phyloP scores from a whole-genome alignment of 2,888 invertebrate species.

The Neoitamus cyanurus region DNA sequence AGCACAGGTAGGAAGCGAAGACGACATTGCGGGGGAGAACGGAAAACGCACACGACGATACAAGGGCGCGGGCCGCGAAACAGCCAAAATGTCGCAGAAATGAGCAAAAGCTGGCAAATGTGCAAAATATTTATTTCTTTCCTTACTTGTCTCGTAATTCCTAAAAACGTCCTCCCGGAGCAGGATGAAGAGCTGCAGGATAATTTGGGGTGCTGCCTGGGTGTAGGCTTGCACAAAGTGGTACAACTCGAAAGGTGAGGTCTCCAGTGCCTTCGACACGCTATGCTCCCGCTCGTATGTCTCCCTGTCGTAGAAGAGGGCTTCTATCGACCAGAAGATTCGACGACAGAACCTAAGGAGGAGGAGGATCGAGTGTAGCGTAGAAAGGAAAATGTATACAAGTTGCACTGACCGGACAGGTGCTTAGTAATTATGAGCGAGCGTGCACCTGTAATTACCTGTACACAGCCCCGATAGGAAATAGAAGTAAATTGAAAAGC shows the following conservation, averaged over 20 bases:
- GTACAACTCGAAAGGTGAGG: slow-evolving; percentile 80
- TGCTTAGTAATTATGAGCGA: background rate
- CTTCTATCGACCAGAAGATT: slow-evolving; percentile 82
- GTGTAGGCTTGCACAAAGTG: slow-evolving; percentile 82
- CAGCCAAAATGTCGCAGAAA: background rate
- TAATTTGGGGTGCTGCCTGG: slow-evolving; percentile 79
- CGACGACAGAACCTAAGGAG: slow-evolving; percentile 74
- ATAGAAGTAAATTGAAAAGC: slow-evolving; percentile 58
- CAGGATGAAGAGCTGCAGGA: slow-evolving; percentile 75
- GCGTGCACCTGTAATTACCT: slow-evolving; percentile 66
- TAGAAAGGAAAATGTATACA: background rate
- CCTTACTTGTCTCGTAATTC: slow-evolving; percentile 74
- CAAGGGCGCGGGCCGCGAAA: background rate
- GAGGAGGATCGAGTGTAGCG: background rate
- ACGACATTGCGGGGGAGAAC: background rate
- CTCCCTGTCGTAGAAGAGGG: slow-evolving; percentile 70
- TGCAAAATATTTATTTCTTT: background rate
- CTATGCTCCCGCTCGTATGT: slow-evolving; percentile 73
- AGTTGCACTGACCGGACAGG: background rate
- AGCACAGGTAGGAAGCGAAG: background rate
- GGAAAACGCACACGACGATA: background rate
- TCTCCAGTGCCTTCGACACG: slow-evolving; percentile 70
- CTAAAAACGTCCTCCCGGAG: slow-evolving; percentile 70
- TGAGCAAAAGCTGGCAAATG: background rate
- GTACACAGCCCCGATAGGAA: slow-evolving; percentile 71